These are phyloP conservation scores for Hydrophis major DNA, from an alignment of 2,797 vertebrate genomes.

Conservation along the genomic window DNA sequence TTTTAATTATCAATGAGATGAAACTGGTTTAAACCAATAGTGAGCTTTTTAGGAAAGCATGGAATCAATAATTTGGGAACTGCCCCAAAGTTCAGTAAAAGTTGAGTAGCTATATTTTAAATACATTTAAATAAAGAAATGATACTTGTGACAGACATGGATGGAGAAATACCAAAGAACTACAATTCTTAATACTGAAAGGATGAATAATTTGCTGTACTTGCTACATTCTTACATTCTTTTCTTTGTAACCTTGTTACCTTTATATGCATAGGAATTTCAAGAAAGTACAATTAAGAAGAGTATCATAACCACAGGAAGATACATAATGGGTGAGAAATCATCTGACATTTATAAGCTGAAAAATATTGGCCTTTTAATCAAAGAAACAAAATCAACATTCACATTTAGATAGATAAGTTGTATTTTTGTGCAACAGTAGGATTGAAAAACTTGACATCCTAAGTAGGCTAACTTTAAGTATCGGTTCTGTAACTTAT, in stretches of 20 bases:
- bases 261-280: background rate
- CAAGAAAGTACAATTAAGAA: background rate
- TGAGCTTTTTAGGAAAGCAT: background rate
- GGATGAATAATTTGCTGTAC: background rate
- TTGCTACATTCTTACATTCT: background rate
- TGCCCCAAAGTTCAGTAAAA: background rate
- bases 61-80: background rate
- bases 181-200: background rate
- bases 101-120: background rate
- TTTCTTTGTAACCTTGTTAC: background rate
- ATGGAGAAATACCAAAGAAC: background rate
- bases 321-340: background rate
- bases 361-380: background rate
- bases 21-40: background rate
- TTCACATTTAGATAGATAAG: conserved; percentile 28
- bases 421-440: background rate
- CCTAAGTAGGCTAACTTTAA: background rate
- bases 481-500: background rate
- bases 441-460: background rate
- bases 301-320: background rate
- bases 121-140: background rate
- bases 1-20: background rate
- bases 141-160: background rate
- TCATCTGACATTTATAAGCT: background rate
- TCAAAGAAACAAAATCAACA: conserved; percentile 36